Conservation (phyloP, 2,113 vertebrate genomes). For the Poecile atricapillus region DNA sequence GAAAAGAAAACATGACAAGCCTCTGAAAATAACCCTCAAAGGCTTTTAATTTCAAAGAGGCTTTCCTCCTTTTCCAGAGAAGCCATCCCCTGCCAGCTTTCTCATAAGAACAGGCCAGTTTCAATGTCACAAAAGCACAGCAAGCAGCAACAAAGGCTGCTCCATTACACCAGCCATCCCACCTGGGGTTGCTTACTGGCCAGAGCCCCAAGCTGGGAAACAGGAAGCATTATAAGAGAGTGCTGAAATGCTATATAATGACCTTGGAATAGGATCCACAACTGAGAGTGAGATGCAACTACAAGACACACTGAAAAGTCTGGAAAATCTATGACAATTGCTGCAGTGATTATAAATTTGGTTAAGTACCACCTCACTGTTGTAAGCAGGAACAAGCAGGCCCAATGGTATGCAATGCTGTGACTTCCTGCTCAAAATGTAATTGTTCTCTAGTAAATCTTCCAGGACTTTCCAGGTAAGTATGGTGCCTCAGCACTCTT, state of each 20-base stretch:
- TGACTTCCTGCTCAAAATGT: neutral
- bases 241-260: neutral
- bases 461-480: neutral
- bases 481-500: neutral
- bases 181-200: too few species aligned
- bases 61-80: neutral
- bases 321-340: neutral
- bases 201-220: neutral
- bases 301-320: neutral
- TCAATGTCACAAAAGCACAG: neutral
- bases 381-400: neutral
- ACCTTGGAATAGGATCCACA: neutral
- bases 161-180: neutral
- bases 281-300: neutral
- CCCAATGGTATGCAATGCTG: neutral
- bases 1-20: neutral
- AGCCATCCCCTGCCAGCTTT: neutral
- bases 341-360: neutral
- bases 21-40: neutral
- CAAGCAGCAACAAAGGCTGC: neutral
- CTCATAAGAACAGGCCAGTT: neutral
- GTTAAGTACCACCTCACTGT: too few species aligned
- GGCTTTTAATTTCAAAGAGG: neutral
- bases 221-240: fast-evolving
- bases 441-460: neutral